phyloP scores from a whole-genome alignment of 2,113 vertebrate genomes.

The Guaruba guarouba region DNA sequence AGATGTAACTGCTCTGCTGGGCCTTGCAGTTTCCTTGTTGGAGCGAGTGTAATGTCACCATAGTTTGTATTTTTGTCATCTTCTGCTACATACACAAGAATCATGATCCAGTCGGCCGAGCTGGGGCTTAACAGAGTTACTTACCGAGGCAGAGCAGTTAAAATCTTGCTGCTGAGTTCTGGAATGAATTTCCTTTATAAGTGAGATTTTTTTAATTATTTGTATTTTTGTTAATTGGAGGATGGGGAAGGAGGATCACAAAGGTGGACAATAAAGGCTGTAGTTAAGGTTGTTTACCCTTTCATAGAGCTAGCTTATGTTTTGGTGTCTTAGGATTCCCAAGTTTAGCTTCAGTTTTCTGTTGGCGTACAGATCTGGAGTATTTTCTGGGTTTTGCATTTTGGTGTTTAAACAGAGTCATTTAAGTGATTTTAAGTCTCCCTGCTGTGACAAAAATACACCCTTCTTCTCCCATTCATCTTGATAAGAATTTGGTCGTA shows the following conservation, averaged over 20 bases:
- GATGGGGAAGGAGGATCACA: neutral
- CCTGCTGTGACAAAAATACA: neutral
- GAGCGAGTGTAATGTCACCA: neutral
- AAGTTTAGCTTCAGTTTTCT: neutral
- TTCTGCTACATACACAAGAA: neutral
- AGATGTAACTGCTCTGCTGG: neutral
- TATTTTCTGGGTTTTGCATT: neutral
- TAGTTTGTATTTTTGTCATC: neutral
- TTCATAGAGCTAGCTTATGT: neutral
- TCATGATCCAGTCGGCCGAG: neutral
- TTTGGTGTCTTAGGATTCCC: neutral
- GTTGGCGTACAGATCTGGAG: neutral
- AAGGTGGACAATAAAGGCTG: neutral
- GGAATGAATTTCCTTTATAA: neutral
- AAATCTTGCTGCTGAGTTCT: neutral
- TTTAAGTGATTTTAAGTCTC: neutral
- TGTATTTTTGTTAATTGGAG: neutral
- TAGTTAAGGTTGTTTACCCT: neutral
- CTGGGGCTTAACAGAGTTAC: neutral
- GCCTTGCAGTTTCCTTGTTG: neutral
- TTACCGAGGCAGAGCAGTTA: neutral
- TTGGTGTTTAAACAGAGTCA: neutral
- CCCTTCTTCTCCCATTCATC: neutral
- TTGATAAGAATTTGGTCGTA: neutral
- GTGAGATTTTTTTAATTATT: neutral